Base-by-base conservation (phyloP, 2,888 invertebrate genomes). In the Eupithecia abbreviata region DNA sequence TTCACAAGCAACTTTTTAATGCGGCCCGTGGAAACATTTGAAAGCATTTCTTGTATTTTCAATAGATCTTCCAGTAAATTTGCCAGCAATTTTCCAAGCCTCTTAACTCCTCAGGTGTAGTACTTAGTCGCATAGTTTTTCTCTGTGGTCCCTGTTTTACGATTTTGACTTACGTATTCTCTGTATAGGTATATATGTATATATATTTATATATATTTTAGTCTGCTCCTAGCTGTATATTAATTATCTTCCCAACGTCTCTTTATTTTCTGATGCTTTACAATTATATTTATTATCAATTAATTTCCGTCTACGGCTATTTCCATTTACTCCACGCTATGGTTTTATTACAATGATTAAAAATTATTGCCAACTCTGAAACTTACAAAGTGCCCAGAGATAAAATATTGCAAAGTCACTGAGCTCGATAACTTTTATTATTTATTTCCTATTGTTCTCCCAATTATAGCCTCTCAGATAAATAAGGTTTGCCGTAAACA, bases 391-490 rank as follows among this genome's bases (percentile, higher is more conserved):
- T 67, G 47, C 67, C 55, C 18, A 71, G 67, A 75, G 73, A 75
- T 71, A 62, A 18, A 12, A 62, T 62, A 75, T 55, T 65, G 47
- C 47, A 43, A 68, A 78, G 73, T 49, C 43, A 45, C 65, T 30
- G 66, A n/a, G 68, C n/a, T 87, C 90, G 88, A 91, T 92, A 90
- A 91, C 88, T 89, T 90, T 89, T 89, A 90, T 91, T 93, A 93
- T 93, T 94, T 94, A 94, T 93, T 88, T 90, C 83, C 92, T 84
- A 93, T 94, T 94, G 93, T 93, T 87, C 78, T 74, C 68, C 49
- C 45, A 65, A 74, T 58, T 77, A 71, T 74, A 68, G 49, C 42
- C 49, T 68, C 68, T 72, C 58, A 72, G 58, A 74, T 73, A 77
- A 71, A 66, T 55, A 51, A 75, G 58, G 66, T 76, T 87, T 81